phyloP scores from a whole-genome alignment of 2,797 vertebrate species.

The Dryobates pubescens region DNA sequence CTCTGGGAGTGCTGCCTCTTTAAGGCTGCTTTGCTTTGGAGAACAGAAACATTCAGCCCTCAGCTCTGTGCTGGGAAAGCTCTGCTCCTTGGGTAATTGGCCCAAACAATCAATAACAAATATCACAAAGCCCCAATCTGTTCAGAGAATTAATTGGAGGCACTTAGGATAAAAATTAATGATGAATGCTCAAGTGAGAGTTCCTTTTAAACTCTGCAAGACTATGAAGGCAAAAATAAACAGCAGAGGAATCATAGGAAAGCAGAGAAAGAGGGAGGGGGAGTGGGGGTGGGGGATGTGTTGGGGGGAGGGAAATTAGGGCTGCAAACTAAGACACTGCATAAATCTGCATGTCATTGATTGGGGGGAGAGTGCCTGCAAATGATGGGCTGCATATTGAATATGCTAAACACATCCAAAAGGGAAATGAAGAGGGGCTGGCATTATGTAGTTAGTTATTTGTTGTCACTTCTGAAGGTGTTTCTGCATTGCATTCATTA shows the following conservation, averaged over 20 bases:
- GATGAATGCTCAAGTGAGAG: conserved; percentile 65
- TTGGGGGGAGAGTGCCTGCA: conserved; percentile 50
- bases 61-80: conserved; percentile 22
- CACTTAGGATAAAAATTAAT: conserved; percentile 72
- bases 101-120: conserved; percentile 72
- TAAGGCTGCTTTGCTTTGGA: not conserved
- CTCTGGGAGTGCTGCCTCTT: not conserved
- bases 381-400: conserved; percentile 60
- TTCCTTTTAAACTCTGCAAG: conserved; percentile 73
- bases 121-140: conserved; percentile 63
- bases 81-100: conserved; percentile 43
- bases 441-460: too few species aligned
- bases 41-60: not conserved
- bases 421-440: not conserved
- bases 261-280: conserved; percentile 48
- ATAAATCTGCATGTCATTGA: conserved; percentile 76
- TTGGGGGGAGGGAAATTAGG: conserved; percentile 47
- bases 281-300: not conserved
- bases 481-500: too few species aligned
- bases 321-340: conserved; percentile 76
- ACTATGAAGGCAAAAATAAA: conserved; percentile 78
- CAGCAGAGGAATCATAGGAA: conserved; percentile 63
- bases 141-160: conserved; percentile 73
- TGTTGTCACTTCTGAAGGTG: too few species aligned
- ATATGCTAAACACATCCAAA: conserved; percentile 8